Conservation (phyloP, 2,113 vertebrate species). For the Thomomys bottae region DNA sequence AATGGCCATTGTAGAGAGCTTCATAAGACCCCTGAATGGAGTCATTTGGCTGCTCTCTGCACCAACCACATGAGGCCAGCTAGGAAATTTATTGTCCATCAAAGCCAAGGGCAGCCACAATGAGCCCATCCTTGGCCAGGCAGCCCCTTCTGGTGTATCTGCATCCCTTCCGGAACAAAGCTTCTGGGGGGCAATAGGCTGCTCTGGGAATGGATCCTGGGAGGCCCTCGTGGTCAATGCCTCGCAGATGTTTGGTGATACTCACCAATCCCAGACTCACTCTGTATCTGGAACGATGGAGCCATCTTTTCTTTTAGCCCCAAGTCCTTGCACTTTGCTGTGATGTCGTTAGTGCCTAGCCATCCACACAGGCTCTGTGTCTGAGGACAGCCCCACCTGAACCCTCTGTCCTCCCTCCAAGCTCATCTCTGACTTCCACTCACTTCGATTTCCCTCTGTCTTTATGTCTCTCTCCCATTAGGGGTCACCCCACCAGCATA, state of each 20-base stretch:
- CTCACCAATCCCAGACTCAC: no score
- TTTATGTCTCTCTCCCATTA: not conserved
- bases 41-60: not conserved
- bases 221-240: not conserved
- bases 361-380: not conserved
- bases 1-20: not conserved
- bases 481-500: no score
- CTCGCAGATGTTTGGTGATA: not conserved
- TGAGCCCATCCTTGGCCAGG: not conserved
- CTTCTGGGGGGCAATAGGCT: no score
- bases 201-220: no score
- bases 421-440: not conserved
- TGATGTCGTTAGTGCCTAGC: not conserved
- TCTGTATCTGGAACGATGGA: not conserved
- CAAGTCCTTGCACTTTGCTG: not conserved
- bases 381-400: not conserved
- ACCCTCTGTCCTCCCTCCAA: no score
- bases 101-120: rapidly evolving
- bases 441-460: not conserved
- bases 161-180: not conserved
- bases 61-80: no score
- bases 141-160: rapidly evolving
- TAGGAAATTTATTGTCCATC: not conserved
- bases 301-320: not conserved
- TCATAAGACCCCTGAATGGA: not conserved